Conservation (phyloP, 2,797 vertebrate genomes). For the Anomalospiza imberbis region DNA sequence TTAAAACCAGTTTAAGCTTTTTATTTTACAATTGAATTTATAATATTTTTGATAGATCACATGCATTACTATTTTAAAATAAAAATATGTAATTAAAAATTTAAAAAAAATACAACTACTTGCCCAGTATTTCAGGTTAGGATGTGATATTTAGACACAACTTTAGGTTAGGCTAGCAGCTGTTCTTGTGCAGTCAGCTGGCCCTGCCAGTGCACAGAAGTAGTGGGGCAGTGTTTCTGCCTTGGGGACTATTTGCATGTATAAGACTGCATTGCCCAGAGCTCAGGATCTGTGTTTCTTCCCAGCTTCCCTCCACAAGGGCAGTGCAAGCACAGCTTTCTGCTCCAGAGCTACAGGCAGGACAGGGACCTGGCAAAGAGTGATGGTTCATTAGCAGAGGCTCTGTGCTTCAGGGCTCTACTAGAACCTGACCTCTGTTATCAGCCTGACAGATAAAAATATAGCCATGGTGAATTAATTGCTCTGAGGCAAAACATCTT, state of each 20-base stretch:
- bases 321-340: neutral
- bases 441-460: conserved; percentile 35
- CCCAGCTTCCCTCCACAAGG: neutral
- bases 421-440: conserved; percentile 20
- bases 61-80: neutral
- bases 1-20: neutral
- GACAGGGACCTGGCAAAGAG: neutral
- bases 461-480: conserved; percentile 32
- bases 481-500: conserved; percentile 46
- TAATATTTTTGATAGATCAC: neutral
- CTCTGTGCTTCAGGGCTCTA: neutral
- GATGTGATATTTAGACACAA: neutral
- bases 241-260: neutral
- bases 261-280: neutral
- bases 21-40: neutral
- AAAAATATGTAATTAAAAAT: neutral
- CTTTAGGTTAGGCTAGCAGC: neutral
- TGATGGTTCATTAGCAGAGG: neutral
- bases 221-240: neutral
- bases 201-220: neutral
- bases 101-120: neutral
- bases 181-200: neutral
- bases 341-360: neutral
- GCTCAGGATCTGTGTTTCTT: neutral
- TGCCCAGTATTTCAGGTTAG: neutral